These are phyloP conservation scores for Decapterus maruadsi DNA, from an alignment of 2,797 vertebrate genomes.

Conservation along the genomic window DNA sequence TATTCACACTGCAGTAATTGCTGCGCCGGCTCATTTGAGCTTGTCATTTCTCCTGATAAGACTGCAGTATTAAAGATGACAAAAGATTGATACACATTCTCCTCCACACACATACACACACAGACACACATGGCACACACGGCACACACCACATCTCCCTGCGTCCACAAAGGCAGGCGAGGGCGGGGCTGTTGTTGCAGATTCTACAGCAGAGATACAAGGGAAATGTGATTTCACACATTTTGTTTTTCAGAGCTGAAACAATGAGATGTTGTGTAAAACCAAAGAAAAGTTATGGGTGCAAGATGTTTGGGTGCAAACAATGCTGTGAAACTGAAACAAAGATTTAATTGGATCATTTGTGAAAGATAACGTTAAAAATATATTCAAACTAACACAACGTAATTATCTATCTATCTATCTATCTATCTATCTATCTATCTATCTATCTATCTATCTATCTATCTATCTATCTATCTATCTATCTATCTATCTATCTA, in stretches of 20 bases:
- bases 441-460: not conserved
- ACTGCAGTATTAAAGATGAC: constrained; percentile 80
- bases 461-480: no score
- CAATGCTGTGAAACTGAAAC: constrained; percentile 52
- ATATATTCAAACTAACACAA: constrained; percentile 14
- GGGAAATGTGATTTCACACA: constrained; percentile 74
- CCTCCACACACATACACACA: constrained; percentile 27
- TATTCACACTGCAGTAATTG: constrained; percentile 74
- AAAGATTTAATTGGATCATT: constrained; percentile 38
- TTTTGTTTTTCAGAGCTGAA: constrained; percentile 61
- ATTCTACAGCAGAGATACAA: constrained; percentile 68
- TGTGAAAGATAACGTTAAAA: constrained; percentile 36
- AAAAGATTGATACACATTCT: constrained; percentile 78
- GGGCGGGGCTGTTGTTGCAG: constrained; percentile 71
- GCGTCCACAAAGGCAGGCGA: constrained; percentile 40
- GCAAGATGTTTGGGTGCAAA: constrained; percentile 62
- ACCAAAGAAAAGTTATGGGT: constrained; percentile 45
- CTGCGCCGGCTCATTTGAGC: constrained; percentile 77
- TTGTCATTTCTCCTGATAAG: constrained; percentile 78
- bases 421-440: constrained; percentile 5
- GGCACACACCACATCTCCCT: constrained; percentile 28
- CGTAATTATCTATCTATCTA: constrained; percentile 10
- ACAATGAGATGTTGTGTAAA: constrained; percentile 55
- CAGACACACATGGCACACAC: not conserved
- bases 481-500: no score